Evolutionary conservation across 2,113 vertebrate species (phyloP), one percentile per base, ranked within the genome.

Genomic region (Motacilla tschutschensis): DNA sequence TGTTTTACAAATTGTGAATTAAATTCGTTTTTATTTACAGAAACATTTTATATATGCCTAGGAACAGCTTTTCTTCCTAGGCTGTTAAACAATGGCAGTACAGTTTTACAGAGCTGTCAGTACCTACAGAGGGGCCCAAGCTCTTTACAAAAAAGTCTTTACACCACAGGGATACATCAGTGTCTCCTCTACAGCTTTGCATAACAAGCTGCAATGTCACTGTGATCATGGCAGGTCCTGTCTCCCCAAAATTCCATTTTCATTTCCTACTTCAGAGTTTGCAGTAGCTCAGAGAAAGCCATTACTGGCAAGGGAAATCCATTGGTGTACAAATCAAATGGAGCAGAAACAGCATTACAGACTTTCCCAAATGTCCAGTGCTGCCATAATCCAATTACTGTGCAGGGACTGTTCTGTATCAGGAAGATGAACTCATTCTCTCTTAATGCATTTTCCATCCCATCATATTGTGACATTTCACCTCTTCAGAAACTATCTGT

Each of bases 391-490:
- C 73, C 90, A 82, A 87, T 95, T 92, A 92, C 48, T 12, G 25
- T 47, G 60, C 62, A 67, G 67, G 79, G 72, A 82, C 92, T 92
- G 78, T 54, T 93, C 60, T 87, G 29, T 80, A 79, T 79, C 86
- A 94, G 72, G 79, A 73, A 90, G 86, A 88, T 87, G 67, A 91
- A 90, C 72, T 93, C 60, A 82, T 87, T 88, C 46, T 82, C 44
- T 74, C 53, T 74, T 91, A 92, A 95, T 92, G 78, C 63, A 74
- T 90, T 94, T 94, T 90, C 92, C 94, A 82, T 89, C 71, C 84
- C 74, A 84, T 90, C 60, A 40, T 47, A 54, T 29, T 67, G 51
- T 87, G 84, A 88, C 81, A 88, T 92, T 90, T 93, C 82, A 71
- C 92, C 86, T 93, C 76, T 83, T 88, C 58, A 90, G 84, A 87